Base-by-base conservation (phyloP, 2,888 invertebrate species). In the Philaethria dido region DNA sequence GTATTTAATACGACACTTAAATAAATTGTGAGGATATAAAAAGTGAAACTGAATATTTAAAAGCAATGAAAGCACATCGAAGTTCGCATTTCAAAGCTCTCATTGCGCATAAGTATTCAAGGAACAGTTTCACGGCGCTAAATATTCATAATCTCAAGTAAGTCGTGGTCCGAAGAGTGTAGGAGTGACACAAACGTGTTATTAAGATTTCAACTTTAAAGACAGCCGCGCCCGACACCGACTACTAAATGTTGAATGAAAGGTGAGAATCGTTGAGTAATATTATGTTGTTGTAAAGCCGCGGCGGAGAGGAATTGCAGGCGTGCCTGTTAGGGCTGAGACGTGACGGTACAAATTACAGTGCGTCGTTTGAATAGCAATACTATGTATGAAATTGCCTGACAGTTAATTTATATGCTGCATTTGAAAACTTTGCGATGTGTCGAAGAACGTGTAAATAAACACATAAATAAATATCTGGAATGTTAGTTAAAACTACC, bases 131-230 rank as follows among this genome's bases (percentile, higher is more conserved):
- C 74, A 57, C 69, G 60, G 67, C 63, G 75, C 76, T 80, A 81
- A 78, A 80, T 80, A 83, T 83, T 81, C 80, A 83, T 83, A 78
- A 75, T 75, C 73, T 77, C 77, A 78, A 79, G 78, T 75, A 77
- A 72, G 70, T 69, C 72, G 74, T 65, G 65, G 71, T 60, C 72
- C 67, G 68, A 73, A 72, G 61, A 73, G 76, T 77, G 82, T 80
- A 78, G 81, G 82, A 77, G 80, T 79, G 80, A 79, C 79, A 80
- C 75, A 74, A 82, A 78, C 80, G 74, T 78, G 82, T 81, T 84
- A 84, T 84, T 85, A 84, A 82, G 81, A 83, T 85, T 84, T 84
- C 81, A 83, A 78, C 77, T 80, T 72, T 77, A 78, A 77, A 80
- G 80, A 77, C 80, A 79, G 70, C 79, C 74, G 77, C 74, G 73